A percentile compares a stretch with the other conserved stretches of the same genome.
Conservation (phyloP, 2,888 invertebrate species). For the Heptascelio sp. region DNA sequence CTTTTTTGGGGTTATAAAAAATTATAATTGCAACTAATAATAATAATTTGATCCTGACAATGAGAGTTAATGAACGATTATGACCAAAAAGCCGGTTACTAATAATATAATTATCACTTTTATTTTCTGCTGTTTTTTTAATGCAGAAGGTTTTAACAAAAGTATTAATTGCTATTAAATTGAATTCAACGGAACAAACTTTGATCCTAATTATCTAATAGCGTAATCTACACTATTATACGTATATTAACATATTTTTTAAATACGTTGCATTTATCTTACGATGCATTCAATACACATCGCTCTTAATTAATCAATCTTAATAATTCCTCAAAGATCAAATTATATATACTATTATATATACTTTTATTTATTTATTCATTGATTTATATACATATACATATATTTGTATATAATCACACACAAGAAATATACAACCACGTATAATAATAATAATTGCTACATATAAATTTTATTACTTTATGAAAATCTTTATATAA, state of each 20-base stretch:
- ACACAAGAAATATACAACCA: constrained; percentile 35
- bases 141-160: constrained; percentile 49
- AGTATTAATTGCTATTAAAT: constrained; percentile 71
- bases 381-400: constrained; percentile 47
- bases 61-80: too few species aligned
- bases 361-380: too few species aligned
- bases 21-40: too few species aligned
- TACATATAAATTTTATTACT: constrained; percentile 27
- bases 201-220: constrained; percentile 58
- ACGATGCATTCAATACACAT: constrained; percentile 46
- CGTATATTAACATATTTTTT: constrained; percentile 65
- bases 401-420: constrained; percentile 36
- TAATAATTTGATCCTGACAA: too few species aligned
- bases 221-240: constrained; percentile 64
- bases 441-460: constrained; percentile 26
- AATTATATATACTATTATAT: constrained; percentile 70
- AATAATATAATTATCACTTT: too few species aligned
- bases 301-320: constrained; percentile 31
- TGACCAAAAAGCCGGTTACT: too few species aligned
- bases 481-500: neutral
- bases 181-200: constrained; percentile 73
- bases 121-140: too few species aligned
- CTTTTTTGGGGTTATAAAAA: too few species aligned
- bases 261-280: constrained; percentile 56
- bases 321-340: constrained; percentile 73